These are phyloP conservation scores for Hypomecis atomaria DNA, from an alignment of 2,888 invertebrate genomes.

Conservation along the genomic window DNA sequence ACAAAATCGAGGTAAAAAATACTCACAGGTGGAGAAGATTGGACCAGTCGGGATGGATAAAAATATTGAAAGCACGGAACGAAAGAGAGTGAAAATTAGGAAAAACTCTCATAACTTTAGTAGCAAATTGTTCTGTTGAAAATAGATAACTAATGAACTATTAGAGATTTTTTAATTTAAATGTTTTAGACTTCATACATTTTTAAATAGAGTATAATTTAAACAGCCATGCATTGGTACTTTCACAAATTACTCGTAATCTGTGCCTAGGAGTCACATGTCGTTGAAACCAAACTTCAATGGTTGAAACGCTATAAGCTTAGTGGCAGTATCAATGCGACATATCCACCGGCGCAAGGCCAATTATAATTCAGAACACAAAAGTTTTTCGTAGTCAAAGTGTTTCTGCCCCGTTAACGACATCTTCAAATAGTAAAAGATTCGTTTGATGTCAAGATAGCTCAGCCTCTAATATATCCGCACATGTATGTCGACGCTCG, in stretches of 20 bases:
- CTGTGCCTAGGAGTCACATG: too few relatives aligned
- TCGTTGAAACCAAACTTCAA: too few relatives aligned
- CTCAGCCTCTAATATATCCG: constrained; percentile 42
- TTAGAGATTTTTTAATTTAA: too few relatives aligned
- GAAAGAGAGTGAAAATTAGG: neutral
- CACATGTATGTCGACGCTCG: constrained; percentile 32
- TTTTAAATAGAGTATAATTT: too few relatives aligned
- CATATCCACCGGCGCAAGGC: neutral
- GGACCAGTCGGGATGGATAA: constrained; percentile 2
- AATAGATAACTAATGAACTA: too few relatives aligned
- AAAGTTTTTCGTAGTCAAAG: neutral
- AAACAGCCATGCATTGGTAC: too few relatives aligned
- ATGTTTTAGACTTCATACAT: too few relatives aligned
- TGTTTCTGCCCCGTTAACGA: constrained; percentile 5
- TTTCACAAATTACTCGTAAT: too few relatives aligned
- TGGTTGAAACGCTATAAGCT: too few relatives aligned
- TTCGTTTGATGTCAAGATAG: constrained; percentile 36
- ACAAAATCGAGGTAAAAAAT: constrained; percentile 29
- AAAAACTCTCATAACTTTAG: neutral
- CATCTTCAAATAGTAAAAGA: constrained; percentile 30
- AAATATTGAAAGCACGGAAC: constrained; percentile 4
- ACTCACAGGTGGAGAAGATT: constrained; percentile 15
- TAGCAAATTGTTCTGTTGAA: too few relatives aligned
- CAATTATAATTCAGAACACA: neutral
- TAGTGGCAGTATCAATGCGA: too few relatives aligned